These are phyloP conservation scores for Capromys pilorides DNA, from an alignment of 2,797 vertebrate genomes.

Conservation along the genomic window DNA sequence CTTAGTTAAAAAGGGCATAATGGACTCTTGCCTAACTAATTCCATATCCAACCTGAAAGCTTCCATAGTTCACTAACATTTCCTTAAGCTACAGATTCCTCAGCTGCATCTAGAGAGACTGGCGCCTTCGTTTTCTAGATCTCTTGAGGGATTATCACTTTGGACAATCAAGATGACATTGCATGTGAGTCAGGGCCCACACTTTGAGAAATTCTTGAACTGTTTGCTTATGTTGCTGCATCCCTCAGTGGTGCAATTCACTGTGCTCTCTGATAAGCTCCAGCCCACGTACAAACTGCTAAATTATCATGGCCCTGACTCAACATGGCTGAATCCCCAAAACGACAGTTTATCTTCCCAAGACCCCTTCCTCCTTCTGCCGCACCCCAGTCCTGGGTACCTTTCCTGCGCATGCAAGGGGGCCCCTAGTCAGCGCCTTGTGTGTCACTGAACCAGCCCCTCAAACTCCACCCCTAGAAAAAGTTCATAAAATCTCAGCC, in stretches of 20 bases:
- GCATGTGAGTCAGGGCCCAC: not conserved
- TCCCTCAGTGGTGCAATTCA: not conserved
- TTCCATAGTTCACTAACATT: not conserved
- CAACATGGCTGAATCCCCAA: too few species aligned
- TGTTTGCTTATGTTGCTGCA: not conserved
- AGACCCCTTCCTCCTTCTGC: too few species aligned
- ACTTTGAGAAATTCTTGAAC: constrained; percentile 4
- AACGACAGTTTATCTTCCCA: too few species aligned
- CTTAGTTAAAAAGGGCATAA: not conserved
- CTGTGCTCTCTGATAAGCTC: not conserved
- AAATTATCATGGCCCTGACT: too few species aligned
- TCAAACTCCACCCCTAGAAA: too few species aligned
- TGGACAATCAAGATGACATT: not conserved
- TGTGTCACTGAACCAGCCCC: too few species aligned
- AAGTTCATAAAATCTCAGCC: too few species aligned
- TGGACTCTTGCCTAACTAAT: not conserved
- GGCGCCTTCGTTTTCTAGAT: not conserved
- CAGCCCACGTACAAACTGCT: too few species aligned
- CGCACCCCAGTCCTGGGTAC: too few species aligned
- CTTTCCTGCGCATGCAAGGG: too few species aligned
- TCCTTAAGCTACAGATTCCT: not conserved
- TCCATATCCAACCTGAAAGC: not conserved
- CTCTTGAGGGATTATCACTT: not conserved
- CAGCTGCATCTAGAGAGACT: not conserved
- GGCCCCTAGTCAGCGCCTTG: too few species aligned